Percentiles rank a stretch among this genome's conserved stretches.
Evolutionary conservation across 2,797 vertebrate species (phyloP).

Genomic region (Clarias fuscus): DNA sequence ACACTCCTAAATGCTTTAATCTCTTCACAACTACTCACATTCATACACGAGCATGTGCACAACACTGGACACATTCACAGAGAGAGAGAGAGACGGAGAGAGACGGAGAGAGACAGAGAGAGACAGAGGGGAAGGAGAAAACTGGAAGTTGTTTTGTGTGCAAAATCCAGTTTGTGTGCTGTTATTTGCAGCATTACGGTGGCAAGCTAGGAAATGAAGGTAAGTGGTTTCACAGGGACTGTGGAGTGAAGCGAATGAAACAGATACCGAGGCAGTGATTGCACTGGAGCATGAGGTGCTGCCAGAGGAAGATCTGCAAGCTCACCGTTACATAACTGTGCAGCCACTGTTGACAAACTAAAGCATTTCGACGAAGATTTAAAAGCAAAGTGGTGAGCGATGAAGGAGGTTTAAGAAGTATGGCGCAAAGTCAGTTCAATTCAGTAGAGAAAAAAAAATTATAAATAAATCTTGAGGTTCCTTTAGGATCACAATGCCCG

Average conservation of each 20-base stretch:
- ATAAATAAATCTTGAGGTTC: not conserved
- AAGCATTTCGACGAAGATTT: constrained; percentile 23
- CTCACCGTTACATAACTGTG: constrained; percentile 53
- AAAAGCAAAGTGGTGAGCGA: constrained; percentile 24
- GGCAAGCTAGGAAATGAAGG: constrained; percentile 52
- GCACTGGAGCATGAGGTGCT: constrained; percentile 37
- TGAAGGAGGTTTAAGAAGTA: not conserved
- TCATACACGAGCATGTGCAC: constrained; percentile 23
- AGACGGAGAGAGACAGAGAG: not conserved
- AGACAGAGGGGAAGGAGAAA: constrained; percentile 22
- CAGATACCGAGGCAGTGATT: constrained; percentile 45
- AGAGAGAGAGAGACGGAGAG: not conserved
- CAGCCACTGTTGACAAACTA: constrained; percentile 45
- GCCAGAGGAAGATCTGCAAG: constrained; percentile 47
- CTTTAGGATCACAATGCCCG: constrained; percentile 1
- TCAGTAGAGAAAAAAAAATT: not conserved
- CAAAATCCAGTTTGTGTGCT: constrained; percentile 43
- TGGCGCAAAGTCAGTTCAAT: not conserved
- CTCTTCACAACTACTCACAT: constrained; percentile 14
- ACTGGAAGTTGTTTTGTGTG: constrained; percentile 48
- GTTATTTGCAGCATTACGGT: constrained; percentile 54
- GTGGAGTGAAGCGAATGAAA: constrained; percentile 50
- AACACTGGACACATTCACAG: constrained; percentile 41
- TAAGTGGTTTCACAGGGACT: constrained; percentile 59
- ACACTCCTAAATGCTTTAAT: constrained; percentile 33